Evolutionary conservation across 1,140 invertebrate genomes (phyloP).

Genomic region (Lepidurus couesii): DNA sequence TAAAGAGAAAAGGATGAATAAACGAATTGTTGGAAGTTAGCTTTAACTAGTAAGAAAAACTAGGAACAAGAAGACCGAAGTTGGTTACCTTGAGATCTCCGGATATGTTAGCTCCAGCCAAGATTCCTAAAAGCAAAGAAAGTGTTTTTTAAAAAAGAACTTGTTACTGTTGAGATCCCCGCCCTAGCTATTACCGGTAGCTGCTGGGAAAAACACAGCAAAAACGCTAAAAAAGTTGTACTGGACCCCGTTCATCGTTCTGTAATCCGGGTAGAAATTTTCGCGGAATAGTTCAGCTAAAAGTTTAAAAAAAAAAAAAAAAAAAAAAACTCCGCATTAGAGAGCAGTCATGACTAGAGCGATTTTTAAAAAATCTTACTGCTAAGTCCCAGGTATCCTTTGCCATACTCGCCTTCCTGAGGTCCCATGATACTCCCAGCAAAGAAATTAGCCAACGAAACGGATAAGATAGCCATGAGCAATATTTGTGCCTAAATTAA

Average conservation of each 20-base stretch:
- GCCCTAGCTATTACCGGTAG: slow-evolving; percentile 43
- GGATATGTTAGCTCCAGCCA: slow-evolving; percentile 55
- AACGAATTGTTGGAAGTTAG: not conserved
- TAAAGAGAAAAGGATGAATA: not conserved
- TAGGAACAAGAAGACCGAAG: not conserved
- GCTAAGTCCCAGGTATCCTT: slow-evolving; percentile 51
- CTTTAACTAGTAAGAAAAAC: not conserved
- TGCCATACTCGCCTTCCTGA: slow-evolving; percentile 43
- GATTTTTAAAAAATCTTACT: slow-evolving; percentile 39
- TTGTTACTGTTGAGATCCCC: not conserved
- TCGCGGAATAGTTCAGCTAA: slow-evolving; percentile 42
- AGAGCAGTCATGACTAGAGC: not conserved
- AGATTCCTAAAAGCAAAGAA: slow-evolving; percentile 27
- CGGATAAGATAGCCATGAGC: slow-evolving; percentile 49
- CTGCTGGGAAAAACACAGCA: slow-evolving; percentile 58
- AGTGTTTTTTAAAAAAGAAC: slow-evolving; percentile 25
- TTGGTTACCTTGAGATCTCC: slow-evolving; percentile 46
- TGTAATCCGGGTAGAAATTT: slow-evolving; percentile 49
- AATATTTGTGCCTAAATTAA: slow-evolving; percentile 51
- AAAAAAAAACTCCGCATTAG: slow-evolving; percentile 28
- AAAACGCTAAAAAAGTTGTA: slow-evolving; percentile 56
- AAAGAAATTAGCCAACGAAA: slow-evolving; percentile 52
- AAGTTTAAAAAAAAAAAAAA: slow-evolving; percentile 35
- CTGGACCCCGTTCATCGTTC: slow-evolving; percentile 38
- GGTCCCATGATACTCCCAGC: slow-evolving; percentile 51